Evolutionary conservation across 1,140 invertebrate genomes (phyloP).

Genomic region (Drosophila willistoni): DNA sequence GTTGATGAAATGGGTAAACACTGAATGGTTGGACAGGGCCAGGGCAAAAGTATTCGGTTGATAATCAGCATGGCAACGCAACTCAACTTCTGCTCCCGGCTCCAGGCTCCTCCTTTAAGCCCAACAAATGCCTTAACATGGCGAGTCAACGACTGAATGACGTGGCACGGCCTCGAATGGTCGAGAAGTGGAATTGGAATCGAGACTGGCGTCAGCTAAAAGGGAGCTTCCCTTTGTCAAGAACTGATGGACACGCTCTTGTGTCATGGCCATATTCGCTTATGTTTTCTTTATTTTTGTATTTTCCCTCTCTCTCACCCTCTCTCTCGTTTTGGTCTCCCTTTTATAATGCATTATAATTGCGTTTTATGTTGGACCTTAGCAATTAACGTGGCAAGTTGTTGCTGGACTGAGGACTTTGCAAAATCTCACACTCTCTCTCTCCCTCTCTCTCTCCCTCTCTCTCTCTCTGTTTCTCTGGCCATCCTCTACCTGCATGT

Average conservation of each 20-base stretch:
- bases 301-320: background rate
- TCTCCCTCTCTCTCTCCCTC: no score
- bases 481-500: background rate
- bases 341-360: slow-evolving; percentile 10
- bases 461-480: background rate
- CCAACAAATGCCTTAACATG: slow-evolving; percentile 18
- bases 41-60: slow-evolving; percentile 29
- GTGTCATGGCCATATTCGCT: slow-evolving; percentile 15
- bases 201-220: slow-evolving; percentile 28
- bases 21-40: slow-evolving; percentile 40
- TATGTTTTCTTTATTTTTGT: background rate
- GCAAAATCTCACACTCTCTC: background rate
- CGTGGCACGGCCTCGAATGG: slow-evolving; percentile 49
- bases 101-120: slow-evolving; percentile 34
- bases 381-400: slow-evolving; percentile 7
- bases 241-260: background rate
- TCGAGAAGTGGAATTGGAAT: slow-evolving; percentile 41
- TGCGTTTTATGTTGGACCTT: slow-evolving; percentile 9
- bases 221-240: slow-evolving; percentile 7
- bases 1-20: slow-evolving; percentile 64
- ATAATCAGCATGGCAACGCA: slow-evolving; percentile 63
- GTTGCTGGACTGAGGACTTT: background rate
- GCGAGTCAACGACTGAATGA: slow-evolving; percentile 36
- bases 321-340: background rate
- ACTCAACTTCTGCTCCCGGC: background rate